Conservation (phyloP, 1,140 invertebrate genomes). For the Orussus abietinus region DNA sequence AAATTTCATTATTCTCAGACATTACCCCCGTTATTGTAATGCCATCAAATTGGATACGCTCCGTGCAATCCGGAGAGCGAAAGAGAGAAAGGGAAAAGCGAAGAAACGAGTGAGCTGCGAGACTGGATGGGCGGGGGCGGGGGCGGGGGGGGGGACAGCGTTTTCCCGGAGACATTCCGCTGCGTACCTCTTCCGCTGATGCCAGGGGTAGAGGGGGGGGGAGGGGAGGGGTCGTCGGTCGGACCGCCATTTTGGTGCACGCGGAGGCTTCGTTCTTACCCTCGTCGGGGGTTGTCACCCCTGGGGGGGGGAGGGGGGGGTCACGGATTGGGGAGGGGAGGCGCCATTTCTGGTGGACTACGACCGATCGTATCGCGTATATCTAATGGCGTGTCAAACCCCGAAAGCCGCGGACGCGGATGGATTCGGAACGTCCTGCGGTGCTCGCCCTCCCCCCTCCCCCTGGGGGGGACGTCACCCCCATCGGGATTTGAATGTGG, state of each 20-base stretch:
- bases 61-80: conserved; percentile 32
- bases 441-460: conserved; percentile 27
- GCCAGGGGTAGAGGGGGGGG: conserved; percentile 6
- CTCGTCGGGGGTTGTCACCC: not conserved
- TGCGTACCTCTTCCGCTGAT: conserved; percentile 12
- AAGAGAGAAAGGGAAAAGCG: no score
- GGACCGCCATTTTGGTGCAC: not conserved
- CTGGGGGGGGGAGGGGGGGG: not conserved
- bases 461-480: conserved; percentile 29
- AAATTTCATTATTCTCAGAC: conserved; percentile 53
- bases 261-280: not conserved
- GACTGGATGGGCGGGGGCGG: no score
- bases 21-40: conserved; percentile 52
- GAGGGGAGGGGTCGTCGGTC: conserved; percentile 16
- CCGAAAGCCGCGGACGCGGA: conserved; percentile 35
- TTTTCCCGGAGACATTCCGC: conserved; percentile 5
- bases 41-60: conserved; percentile 50
- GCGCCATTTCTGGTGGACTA: not conserved
- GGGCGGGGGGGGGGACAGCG: no score
- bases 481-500: conserved; percentile 50
- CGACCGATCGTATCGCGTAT: no score
- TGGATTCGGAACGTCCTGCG: conserved; percentile 42
- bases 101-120: no score
- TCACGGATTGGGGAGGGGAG: conserved; percentile 18
- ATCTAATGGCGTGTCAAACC: conserved; percentile 50